Conservation (phyloP, 2,797 vertebrate genomes). For the Selene dorsalis region DNA sequence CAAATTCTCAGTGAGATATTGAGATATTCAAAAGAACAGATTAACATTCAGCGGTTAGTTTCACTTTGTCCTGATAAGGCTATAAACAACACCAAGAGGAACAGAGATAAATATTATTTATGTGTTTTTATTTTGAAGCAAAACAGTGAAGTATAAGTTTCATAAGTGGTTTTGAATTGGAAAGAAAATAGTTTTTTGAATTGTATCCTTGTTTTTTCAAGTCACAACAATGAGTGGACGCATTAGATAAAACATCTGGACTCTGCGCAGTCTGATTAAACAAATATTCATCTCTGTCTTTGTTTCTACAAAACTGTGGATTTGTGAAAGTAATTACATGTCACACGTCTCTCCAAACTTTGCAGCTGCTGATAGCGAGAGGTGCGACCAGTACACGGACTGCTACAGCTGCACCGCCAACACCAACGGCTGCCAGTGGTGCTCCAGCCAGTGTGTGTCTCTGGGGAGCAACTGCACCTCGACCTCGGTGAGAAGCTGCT, state of each 20-base stretch:
- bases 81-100: background rate
- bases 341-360: background rate
- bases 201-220: too few species aligned
- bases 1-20: background rate
- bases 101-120: too few species aligned
- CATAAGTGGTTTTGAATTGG: background rate
- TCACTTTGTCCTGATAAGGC: background rate
- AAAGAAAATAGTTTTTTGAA: too few species aligned
- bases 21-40: background rate
- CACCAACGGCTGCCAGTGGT: conserved; percentile 97
- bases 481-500: conserved; percentile 48
- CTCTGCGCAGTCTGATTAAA: background rate
- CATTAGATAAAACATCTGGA: background rate
- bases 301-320: background rate
- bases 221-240: background rate
- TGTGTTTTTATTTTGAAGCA: too few species aligned
- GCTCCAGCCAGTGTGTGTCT: conserved; percentile 89
- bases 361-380: conserved; percentile 88
- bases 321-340: background rate
- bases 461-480: conserved; percentile 92
- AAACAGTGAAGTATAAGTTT: background rate
- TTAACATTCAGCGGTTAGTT: background rate
- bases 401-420: conserved; percentile 98
- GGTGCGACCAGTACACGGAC: conserved; percentile 96
- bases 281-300: background rate